Conservation (phyloP, 2,888 invertebrate genomes). For the Drosophila kanekoi region DNA sequence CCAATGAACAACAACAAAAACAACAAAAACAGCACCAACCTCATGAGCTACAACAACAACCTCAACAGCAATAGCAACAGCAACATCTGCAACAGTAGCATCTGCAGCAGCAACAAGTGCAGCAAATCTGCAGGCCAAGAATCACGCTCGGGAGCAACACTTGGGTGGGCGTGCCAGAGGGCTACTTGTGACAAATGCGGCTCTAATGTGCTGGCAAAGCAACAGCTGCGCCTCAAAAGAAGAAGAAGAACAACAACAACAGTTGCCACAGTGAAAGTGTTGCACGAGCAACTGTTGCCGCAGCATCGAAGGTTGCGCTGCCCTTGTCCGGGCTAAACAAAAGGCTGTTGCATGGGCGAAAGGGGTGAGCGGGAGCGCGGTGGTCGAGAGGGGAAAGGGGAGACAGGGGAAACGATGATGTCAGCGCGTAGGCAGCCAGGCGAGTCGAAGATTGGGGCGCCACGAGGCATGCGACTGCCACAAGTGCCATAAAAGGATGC, state of each 20-base stretch:
- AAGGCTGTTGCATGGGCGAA: no score
- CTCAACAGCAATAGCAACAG: neutral
- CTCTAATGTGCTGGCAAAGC: slow-evolving; percentile 23
- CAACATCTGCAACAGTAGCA: neutral
- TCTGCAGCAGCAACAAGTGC: neutral
- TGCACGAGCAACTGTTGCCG: neutral
- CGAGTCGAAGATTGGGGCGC: slow-evolving; percentile 38
- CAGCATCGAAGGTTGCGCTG: slow-evolving; percentile 39
- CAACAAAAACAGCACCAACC: no score
- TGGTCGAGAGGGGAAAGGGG: slow-evolving; percentile 1
- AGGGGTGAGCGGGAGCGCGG: neutral
- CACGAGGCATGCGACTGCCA: slow-evolving; percentile 32
- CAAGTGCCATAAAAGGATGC: slow-evolving; percentile 70
- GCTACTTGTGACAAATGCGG: slow-evolving; percentile 13
- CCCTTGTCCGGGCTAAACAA: slow-evolving; percentile 46
- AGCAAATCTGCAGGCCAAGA: neutral
- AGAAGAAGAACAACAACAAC: neutral
- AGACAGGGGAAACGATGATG: slow-evolving; percentile 31
- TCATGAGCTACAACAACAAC: neutral
- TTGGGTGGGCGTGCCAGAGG: neutral
- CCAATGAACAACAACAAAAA: neutral
- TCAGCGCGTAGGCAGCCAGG: slow-evolving; percentile 45
- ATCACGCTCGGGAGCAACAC: neutral
- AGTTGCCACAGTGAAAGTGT: slow-evolving; percentile 53
- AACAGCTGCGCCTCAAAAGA: slow-evolving; percentile 20